Conservation (phyloP, 1,140 invertebrate species). For the Mercenaria mercenaria region DNA sequence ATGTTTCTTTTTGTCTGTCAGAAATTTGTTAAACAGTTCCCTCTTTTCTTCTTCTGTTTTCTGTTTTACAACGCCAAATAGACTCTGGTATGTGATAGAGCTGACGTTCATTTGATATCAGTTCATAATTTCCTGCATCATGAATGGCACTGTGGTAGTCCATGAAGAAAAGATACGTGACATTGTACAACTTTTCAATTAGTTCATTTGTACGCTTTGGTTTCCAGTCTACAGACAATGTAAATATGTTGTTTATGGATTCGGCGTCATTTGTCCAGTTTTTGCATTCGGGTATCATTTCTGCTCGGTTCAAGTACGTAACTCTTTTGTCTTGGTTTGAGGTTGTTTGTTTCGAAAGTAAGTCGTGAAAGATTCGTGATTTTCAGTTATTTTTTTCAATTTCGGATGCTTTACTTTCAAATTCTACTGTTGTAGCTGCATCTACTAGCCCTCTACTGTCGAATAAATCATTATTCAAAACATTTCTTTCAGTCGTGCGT, state of each 20-base stretch:
- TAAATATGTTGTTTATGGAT: constrained; percentile 16
- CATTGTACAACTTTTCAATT: constrained; percentile 7
- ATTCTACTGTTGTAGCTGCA: constrained; percentile 1
- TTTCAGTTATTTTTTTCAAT: not conserved
- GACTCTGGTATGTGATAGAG: not conserved
- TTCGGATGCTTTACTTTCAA: not conserved
- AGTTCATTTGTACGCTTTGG: not conserved
- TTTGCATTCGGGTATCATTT: not conserved
- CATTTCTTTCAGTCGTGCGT: not conserved
- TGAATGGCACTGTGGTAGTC: constrained; percentile 24
- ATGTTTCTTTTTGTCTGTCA: not conserved
- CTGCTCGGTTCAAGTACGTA: not conserved
- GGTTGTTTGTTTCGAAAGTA: not conserved
- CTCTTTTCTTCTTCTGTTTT: not conserved
- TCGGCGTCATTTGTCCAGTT: constrained; percentile 57
- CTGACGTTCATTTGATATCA: not conserved
- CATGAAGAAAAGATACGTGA: not conserved
- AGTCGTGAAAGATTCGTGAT: not conserved
- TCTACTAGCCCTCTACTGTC: not conserved
- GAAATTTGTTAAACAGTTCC: not conserved
- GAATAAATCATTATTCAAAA: not conserved
- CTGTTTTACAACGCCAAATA: not conserved
- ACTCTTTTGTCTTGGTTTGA: not conserved
- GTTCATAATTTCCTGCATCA: not conserved
- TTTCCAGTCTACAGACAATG: not conserved